phyloP scores from a whole-genome alignment of 2,888 invertebrate genomes.

The Epistrophella euchroma region DNA sequence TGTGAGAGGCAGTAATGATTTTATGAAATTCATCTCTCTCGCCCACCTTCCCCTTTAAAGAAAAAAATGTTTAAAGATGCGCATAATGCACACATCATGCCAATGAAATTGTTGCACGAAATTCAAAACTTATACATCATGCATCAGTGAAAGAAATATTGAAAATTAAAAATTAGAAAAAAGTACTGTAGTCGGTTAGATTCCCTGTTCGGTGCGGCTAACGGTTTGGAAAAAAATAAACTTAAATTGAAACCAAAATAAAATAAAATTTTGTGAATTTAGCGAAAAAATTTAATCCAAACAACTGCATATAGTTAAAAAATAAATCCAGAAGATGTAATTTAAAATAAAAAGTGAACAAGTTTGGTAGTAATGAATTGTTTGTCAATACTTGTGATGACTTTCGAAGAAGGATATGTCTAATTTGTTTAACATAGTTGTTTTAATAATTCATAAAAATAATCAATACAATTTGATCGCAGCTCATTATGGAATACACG shows the following conservation, averaged over 20 bases:
- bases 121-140: conserved; percentile 40
- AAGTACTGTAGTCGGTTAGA: not conserved
- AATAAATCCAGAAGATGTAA: not conserved
- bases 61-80: conserved; percentile 30
- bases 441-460: not conserved
- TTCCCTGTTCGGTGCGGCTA: conserved; percentile 3
- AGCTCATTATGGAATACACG: conserved; percentile 72
- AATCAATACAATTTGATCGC: not conserved
- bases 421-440: not conserved
- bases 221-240: not conserved
- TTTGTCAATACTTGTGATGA: not conserved
- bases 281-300: not conserved
- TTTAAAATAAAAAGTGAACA: not conserved
- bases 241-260: not conserved
- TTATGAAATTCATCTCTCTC: conserved; percentile 29
- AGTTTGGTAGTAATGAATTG: not conserved
- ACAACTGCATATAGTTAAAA: not conserved
- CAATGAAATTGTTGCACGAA: conserved; percentile 64
- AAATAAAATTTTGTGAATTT: not conserved
- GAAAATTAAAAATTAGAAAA: conserved; percentile 21
- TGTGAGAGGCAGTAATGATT: conserved; percentile 25
- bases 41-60: not conserved
- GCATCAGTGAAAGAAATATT: conserved; percentile 55
- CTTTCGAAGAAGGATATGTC: not conserved
- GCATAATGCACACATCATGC: conserved; percentile 36